These are phyloP conservation scores for Grapholita molesta DNA, from an alignment of 1,140 invertebrate genomes.

Conservation along the genomic window DNA sequence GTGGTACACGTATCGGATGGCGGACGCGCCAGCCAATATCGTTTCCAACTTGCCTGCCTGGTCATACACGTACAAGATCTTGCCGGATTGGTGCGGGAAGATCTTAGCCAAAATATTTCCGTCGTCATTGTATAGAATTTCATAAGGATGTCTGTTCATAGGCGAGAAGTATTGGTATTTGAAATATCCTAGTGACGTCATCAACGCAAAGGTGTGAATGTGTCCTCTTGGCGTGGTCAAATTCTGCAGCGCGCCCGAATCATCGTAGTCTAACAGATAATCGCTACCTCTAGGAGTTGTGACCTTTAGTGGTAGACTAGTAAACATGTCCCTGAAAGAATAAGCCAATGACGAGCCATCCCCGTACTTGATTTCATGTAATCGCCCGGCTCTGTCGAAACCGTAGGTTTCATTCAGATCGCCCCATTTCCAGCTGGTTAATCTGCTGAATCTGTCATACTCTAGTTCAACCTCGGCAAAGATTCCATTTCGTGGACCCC, in stretches of 20 bases:
- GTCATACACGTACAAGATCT: slow-evolving; percentile 93
- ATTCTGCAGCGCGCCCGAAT: slow-evolving; percentile 92
- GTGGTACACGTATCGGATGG: slow-evolving; percentile 93
- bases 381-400: slow-evolving; percentile 91
- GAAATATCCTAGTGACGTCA: slow-evolving; percentile 95
- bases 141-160: slow-evolving; percentile 92
- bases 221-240: slow-evolving; percentile 95
- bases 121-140: slow-evolving; percentile 94
- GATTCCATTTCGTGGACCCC: slow-evolving; percentile 90
- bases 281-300: slow-evolving; percentile 94
- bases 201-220: slow-evolving; percentile 94
- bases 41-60: slow-evolving; percentile 89
- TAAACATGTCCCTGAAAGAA: slow-evolving; percentile 93
- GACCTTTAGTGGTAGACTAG: slow-evolving; percentile 92
- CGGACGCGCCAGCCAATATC: slow-evolving; percentile 91
- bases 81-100: slow-evolving; percentile 93
- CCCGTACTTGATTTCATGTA: slow-evolving; percentile 92
- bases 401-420: slow-evolving; percentile 92
- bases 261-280: slow-evolving; percentile 95
- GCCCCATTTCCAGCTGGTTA: slow-evolving; percentile 95
- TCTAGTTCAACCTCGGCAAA: slow-evolving; percentile 94
- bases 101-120: slow-evolving; percentile 93
- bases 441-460: slow-evolving; percentile 94
- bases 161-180: slow-evolving; percentile 95
- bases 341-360: slow-evolving; percentile 92